phyloP scores from a whole-genome alignment of 30 jellyfish, hydroid and myxozoan species.

The Hydra vulgaris region DNA sequence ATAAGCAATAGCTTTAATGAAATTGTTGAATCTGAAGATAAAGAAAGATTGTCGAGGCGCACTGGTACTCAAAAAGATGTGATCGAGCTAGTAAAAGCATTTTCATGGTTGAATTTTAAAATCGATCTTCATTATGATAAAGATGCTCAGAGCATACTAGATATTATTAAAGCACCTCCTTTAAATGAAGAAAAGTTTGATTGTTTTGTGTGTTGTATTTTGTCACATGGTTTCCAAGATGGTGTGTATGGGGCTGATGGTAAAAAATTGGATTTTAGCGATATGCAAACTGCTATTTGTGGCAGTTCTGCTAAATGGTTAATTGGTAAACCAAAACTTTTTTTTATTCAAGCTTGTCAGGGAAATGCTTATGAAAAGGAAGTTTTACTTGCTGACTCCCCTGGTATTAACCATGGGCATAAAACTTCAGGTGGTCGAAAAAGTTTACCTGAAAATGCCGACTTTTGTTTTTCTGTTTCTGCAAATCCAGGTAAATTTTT shows the following conservation, averaged over 20 bases:
- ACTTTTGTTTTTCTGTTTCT: neutral
- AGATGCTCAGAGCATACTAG: neutral
- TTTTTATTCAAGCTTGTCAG: slow-evolving; percentile 16
- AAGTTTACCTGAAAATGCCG: neutral
- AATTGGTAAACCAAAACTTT: slow-evolving; percentile 20
- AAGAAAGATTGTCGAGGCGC: neutral
- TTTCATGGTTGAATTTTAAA: slow-evolving; percentile 14
- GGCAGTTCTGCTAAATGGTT: slow-evolving; percentile 1
- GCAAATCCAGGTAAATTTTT: neutral
- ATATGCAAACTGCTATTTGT: neutral
- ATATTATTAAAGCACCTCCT: neutral
- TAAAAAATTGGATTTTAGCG: neutral
- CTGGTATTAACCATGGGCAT: too few relatives aligned
- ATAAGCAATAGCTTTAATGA: neutral
- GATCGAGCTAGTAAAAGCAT: neutral
- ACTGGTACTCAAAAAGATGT: slow-evolving; percentile 13
- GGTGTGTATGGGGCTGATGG: slow-evolving; percentile 32
- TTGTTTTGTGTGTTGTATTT: slow-evolving; percentile 32
- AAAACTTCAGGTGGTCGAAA: neutral
- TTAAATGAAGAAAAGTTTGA: too few relatives aligned
- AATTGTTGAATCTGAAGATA: neutral
- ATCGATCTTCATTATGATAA: neutral
- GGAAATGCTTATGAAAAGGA: too few relatives aligned
- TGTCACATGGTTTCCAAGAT: slow-evolving; percentile 26
- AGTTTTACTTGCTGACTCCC: too few relatives aligned